Evolutionary conservation across 2,888 invertebrate species (phyloP).

Genomic region (Drosophila vallismaia): DNA sequence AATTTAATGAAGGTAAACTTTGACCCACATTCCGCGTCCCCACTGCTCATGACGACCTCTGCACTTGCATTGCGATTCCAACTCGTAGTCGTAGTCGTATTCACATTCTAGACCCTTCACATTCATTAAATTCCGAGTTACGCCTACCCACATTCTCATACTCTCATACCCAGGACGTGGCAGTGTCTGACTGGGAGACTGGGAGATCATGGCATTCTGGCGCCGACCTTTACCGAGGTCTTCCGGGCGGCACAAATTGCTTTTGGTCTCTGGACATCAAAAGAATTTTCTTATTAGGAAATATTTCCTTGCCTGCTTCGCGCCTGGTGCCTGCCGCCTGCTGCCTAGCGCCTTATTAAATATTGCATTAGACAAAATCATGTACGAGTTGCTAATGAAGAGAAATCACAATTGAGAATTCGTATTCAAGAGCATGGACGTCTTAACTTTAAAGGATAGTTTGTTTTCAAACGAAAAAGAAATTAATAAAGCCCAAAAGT

Average conservation of each 20-base stretch:
- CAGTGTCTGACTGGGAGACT: neutral
- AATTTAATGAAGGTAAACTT: constrained; percentile 86
- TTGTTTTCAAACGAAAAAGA: neutral
- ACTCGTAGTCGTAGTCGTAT: constrained; percentile 44
- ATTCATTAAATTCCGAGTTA: constrained; percentile 58
- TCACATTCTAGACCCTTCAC: constrained; percentile 44
- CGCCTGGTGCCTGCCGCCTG: neutral
- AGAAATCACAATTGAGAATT: constrained; percentile 10
- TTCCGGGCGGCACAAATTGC: constrained; percentile 46
- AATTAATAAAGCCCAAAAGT: constrained; percentile 1
- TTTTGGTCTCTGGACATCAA: constrained; percentile 59
- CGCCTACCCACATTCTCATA: constrained; percentile 22
- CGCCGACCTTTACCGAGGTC: constrained; percentile 50
- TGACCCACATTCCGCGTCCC: constrained; percentile 62
- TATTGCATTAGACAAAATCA: constrained; percentile 30
- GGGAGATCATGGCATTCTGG: constrained; percentile 47
- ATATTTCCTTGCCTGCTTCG: constrained; percentile 35
- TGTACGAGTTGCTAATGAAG: constrained; percentile 19
- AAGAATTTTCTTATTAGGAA: constrained; percentile 60
- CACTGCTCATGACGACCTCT: constrained; percentile 9
- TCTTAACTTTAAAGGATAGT: neutral
- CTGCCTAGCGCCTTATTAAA: constrained; percentile 23
- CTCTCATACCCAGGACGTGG: constrained; percentile 2
- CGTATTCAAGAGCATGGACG: neutral
- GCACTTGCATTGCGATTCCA: constrained; percentile 30